Base-by-base conservation (phyloP, 2,113 vertebrate species). In the Ranitomeya variabilis region DNA sequence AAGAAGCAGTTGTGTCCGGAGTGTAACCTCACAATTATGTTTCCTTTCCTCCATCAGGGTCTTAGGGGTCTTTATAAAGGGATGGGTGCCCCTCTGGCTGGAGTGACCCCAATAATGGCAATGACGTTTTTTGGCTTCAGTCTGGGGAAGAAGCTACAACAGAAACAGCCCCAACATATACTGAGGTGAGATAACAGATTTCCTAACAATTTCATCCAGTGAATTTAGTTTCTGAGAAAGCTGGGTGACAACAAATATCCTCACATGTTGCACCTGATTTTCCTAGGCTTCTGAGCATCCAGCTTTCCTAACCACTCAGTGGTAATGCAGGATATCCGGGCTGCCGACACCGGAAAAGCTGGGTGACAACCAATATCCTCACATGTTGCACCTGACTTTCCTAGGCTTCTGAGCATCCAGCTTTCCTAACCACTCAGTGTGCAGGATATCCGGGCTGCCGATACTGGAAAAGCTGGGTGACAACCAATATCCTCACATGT, bases 41-140 rank as follows among this genome's bases (percentile, higher is more conserved):
- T 10, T 51, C 21, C 45, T 21, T 26, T 4, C 67, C 16, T n/a
- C 11, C 0, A 7, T 21, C 54, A 95, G 95, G 94, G 95, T 6
- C 0, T 95, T 52, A 86, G 93, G 31, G 95, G 95, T 6, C 92
- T 96, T 13, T 96, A 96, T 87, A 96, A 93, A 90, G 95, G 95
- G 0, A 95, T 96, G 95, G 94, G 93, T 1, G 95, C 94, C 11
- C 95, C 95, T 0, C 91, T 96, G 89, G 93, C 92, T 0, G 93
- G 94, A 1, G 93, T 94, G 19, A 94, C 95, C 62, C 95, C 95
- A 0, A 95, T 96, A 93, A 95, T 95, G 94, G 95, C 95, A 60
- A 91, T 96, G 91, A 93, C 94, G 51, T 96, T 96, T 92, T 95
- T 95, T n/a, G 95, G 95, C 26, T 95, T 95, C 52, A 94, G 94